A percentile compares a stretch with the other conserved stretches of the same genome.
Conservation (phyloP, 2,113 vertebrate species). For the Eolophus roseicapilla region DNA sequence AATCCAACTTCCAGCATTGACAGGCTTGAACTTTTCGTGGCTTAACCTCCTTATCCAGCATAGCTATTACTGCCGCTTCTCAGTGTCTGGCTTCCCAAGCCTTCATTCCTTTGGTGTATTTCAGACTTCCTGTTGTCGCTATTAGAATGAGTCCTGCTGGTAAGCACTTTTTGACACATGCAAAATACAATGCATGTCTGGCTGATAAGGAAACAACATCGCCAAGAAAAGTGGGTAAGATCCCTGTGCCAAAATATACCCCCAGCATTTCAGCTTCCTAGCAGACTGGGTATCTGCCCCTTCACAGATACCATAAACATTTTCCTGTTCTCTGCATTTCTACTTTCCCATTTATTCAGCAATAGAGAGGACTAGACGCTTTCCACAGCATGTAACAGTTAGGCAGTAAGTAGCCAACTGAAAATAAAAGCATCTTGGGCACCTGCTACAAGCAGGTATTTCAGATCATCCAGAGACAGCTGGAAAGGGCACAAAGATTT, state of each 20-base stretch:
- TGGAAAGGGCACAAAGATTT: conserved; percentile 17
- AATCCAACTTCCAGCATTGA: not conserved
- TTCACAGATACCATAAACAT: conserved; percentile 11
- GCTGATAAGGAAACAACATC: not conserved
- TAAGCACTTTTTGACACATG: conserved; percentile 25
- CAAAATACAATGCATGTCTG: conserved; percentile 3
- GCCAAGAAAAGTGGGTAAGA: conserved; percentile 19
- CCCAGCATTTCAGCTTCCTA: conserved; percentile 16
- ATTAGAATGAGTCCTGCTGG: not conserved
- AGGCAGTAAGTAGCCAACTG: conserved; percentile 14
- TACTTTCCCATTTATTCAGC: conserved; percentile 50
- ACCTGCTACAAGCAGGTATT: conserved; percentile 42
- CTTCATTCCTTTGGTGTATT: conserved; percentile 5
- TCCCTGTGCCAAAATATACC: conserved; percentile 39
- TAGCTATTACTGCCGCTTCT: not conserved
- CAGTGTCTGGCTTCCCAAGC: not conserved
- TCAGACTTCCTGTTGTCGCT: conserved; percentile 46
- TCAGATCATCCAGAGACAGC: conserved; percentile 35
- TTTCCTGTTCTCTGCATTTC: conserved; percentile 51
- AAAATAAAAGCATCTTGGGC: conserved; percentile 60
- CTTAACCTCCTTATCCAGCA: not conserved
- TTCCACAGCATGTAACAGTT: not conserved
- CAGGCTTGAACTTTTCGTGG: not conserved
- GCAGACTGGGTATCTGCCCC: not conserved
- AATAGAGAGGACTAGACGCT: conserved; percentile 46